Percentiles rank a stretch among this genome's conserved stretches.
These are phyloP conservation scores for Saxidomus purpurata DNA, from an alignment of 1,140 invertebrate genomes.

Conservation along the genomic window DNA sequence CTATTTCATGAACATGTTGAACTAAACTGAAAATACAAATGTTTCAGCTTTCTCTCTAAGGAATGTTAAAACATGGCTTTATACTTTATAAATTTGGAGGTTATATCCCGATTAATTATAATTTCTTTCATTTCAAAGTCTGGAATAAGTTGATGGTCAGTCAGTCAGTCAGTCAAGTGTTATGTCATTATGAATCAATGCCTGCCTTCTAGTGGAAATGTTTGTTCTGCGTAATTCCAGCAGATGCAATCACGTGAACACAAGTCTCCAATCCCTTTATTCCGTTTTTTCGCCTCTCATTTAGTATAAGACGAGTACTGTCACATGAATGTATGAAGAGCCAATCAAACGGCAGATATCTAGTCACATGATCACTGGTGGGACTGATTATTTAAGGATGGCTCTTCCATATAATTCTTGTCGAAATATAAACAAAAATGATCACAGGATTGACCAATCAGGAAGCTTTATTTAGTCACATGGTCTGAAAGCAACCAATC, in stretches of 20 bases:
- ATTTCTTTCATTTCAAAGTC: too few relatives aligned
- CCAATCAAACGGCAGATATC: conserved; percentile 56
- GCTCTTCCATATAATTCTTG: neutral
- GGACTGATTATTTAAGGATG: conserved; percentile 50
- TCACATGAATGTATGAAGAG: neutral
- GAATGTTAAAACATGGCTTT: too few relatives aligned
- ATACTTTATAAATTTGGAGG: too few relatives aligned
- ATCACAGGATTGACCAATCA: conserved; percentile 68
- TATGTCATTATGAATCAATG: neutral
- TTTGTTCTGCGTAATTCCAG: conserved; percentile 18
- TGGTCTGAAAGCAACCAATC: conserved; percentile 59
- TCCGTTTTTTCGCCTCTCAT: neutral
- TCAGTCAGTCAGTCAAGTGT: too few relatives aligned
- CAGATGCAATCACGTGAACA: conserved; percentile 22
- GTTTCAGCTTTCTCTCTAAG: too few relatives aligned
- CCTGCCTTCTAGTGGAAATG: neutral
- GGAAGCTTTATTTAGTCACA: conserved; percentile 57
- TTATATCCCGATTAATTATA: too few relatives aligned
- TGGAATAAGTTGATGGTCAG: too few relatives aligned
- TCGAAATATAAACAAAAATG: conserved; percentile 48
- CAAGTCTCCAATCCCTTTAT: neutral
- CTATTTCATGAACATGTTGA: too few relatives aligned
- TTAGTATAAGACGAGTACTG: neutral
- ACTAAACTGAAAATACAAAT: too few relatives aligned
- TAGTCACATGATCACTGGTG: conserved; percentile 65